Conservation (phyloP, 2,888 invertebrate species). For the Strigamia crassipes region DNA sequence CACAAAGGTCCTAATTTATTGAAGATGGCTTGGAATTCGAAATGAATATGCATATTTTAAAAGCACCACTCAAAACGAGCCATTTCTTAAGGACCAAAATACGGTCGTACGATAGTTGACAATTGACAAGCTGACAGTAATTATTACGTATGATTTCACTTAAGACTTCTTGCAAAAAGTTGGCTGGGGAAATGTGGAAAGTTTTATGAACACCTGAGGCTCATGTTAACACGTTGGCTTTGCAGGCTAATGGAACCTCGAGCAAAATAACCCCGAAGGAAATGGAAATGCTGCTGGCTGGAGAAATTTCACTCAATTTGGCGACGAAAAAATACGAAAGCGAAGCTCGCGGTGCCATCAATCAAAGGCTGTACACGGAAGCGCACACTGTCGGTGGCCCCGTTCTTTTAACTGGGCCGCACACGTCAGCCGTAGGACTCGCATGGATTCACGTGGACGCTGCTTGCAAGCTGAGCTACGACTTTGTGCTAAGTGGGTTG, state of each 20-base stretch:
- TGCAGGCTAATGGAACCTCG: slow-evolving; percentile 71
- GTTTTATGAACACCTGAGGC: not conserved
- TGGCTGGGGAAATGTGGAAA: not conserved
- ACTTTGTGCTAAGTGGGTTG: slow-evolving; percentile 61
- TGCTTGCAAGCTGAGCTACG: slow-evolving; percentile 81
- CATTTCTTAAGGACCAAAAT: no score
- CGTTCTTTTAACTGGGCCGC: slow-evolving; percentile 53
- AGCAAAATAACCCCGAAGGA: slow-evolving; percentile 79
- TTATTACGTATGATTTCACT: not conserved
- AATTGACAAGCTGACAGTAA: not conserved
- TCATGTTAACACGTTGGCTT: not conserved
- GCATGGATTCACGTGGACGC: slow-evolving; percentile 83
- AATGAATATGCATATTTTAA: no score
- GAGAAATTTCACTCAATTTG: slow-evolving; percentile 70
- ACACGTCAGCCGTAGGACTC: slow-evolving; percentile 66
- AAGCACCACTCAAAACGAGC: no score
- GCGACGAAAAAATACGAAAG: slow-evolving; percentile 65
- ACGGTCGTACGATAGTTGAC: not conserved
- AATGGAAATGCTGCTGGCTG: slow-evolving; percentile 79
- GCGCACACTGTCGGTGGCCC: slow-evolving; percentile 63
- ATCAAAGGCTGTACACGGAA: slow-evolving; percentile 72
- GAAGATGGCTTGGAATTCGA: no score
- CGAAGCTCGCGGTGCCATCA: slow-evolving; percentile 73
- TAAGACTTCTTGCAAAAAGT: not conserved
- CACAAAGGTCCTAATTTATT: no score